These are phyloP conservation scores for Halcyon chelicuti DNA, from an alignment of 2,797 vertebrate genomes.

Conservation along the genomic window DNA sequence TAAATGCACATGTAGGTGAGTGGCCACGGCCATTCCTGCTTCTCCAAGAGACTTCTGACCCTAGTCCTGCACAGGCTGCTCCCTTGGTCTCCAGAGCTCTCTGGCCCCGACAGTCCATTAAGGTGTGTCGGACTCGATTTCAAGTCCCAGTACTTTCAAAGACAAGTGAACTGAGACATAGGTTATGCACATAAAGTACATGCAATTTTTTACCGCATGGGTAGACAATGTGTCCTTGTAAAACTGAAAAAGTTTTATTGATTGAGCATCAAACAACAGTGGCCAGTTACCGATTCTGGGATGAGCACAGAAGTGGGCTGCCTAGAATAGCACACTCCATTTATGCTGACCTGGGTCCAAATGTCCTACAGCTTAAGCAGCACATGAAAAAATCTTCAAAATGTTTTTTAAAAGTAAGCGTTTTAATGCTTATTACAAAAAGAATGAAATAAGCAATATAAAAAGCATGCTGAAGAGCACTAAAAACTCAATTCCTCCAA, in stretches of 20 bases:
- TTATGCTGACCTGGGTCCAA: not conserved
- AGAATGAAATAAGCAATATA: not conserved
- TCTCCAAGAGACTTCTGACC: not conserved
- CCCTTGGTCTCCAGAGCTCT: not conserved
- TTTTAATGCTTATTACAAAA: constrained; percentile 24
- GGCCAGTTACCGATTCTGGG: not conserved
- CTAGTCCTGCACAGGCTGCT: not conserved
- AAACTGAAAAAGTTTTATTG: not conserved
- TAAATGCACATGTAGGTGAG: not conserved
- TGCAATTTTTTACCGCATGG: not conserved
- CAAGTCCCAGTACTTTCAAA: not conserved
- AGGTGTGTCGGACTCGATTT: not conserved
- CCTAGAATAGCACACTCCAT: not conserved
- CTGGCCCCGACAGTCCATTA: fast-evolving
- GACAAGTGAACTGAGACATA: not conserved
- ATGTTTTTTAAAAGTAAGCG: not conserved
- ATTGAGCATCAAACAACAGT: not conserved
- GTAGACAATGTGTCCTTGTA: not conserved
- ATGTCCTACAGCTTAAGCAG: not conserved
- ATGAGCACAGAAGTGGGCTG: not conserved
- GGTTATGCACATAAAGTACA: not conserved
- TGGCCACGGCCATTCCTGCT: not conserved
- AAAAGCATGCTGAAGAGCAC: not conserved
- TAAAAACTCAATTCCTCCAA: not conserved
- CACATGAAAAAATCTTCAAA: not conserved